These are phyloP conservation scores for Oligia latruncula DNA, from an alignment of 2,888 invertebrate species.

Conservation along the genomic window DNA sequence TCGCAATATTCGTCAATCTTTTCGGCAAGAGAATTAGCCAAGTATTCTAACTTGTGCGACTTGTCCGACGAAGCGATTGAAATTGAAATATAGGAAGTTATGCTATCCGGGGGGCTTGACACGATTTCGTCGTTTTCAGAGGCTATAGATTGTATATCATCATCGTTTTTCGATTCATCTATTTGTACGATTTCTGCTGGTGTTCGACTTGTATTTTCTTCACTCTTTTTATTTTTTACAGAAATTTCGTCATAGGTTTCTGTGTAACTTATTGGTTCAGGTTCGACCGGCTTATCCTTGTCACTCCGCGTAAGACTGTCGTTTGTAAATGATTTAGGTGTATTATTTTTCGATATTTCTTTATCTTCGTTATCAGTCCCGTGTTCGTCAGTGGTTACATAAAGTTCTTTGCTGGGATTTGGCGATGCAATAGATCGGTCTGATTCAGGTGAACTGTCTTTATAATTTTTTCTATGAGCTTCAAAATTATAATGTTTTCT, in stretches of 20 bases:
- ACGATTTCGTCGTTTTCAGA: constrained; percentile 88
- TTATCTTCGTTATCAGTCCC: constrained; percentile 83
- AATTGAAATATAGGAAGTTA: constrained; percentile 89
- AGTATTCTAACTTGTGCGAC: constrained; percentile 87
- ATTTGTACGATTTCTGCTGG: constrained; percentile 50
- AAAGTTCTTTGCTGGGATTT: constrained; percentile 82
- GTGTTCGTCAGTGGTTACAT: constrained; percentile 83
- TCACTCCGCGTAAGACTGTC: constrained; percentile 85
- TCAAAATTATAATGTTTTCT: constrained; percentile 90
- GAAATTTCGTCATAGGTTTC: constrained; percentile 80
- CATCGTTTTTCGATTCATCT: constrained; percentile 71
- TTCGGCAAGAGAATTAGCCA: constrained; percentile 88
- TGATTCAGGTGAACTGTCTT: constrained; percentile 87
- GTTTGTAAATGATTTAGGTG: constrained; percentile 85
- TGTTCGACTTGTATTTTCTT: constrained; percentile 65
- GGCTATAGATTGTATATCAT: constrained; percentile 81
- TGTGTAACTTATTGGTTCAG: constrained; percentile 65
- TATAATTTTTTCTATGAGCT: constrained; percentile 84
- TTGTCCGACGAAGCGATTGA: constrained; percentile 88
- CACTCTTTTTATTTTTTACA: constrained; percentile 73
- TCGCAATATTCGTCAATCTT: constrained; percentile 90
- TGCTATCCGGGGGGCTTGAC: constrained; percentile 87
- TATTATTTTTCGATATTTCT: constrained; percentile 84
- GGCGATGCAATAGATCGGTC: constrained; percentile 82
- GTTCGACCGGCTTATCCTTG: constrained; percentile 75